Evolutionary conservation across 2,888 invertebrate species (phyloP).

Genomic region (Dermolepida albohirtum): DNA sequence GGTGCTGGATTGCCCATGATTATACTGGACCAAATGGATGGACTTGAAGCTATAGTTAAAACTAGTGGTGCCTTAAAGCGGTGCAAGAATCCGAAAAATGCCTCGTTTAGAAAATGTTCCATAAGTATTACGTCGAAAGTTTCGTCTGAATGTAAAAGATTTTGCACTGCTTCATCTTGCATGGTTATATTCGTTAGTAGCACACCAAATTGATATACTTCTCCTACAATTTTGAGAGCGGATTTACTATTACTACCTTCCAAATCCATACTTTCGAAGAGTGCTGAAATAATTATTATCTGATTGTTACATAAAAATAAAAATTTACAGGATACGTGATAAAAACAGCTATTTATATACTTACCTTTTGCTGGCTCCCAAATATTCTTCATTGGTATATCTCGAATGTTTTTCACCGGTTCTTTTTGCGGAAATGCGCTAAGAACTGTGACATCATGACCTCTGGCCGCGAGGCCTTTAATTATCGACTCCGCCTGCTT

Average conservation of each 20-base stretch:
- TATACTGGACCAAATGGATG: slow-evolving; percentile 47
- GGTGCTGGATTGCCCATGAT: slow-evolving; percentile 65
- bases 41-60: slow-evolving; percentile 58
- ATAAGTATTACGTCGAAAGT: slow-evolving; percentile 59
- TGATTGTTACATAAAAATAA: no score
- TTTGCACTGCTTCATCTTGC: slow-evolving; percentile 36
- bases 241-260: slow-evolving; percentile 5
- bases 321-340: no score
- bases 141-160: slow-evolving; percentile 54
- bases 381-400: no score
- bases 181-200: neutral
- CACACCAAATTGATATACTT: neutral
- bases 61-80: slow-evolving; percentile 56
- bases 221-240: neutral
- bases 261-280: no score
- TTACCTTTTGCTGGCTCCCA: no score
- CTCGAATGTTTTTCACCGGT: no score
- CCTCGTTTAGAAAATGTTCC: slow-evolving; percentile 66
- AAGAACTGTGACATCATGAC: no score
- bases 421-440: no score
- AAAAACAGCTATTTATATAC: no score
- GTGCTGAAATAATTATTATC: no score
- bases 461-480: no score
- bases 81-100: slow-evolving; percentile 59
- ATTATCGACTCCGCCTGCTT: slow-evolving; percentile 52